These are phyloP conservation scores for Catharus fuscescens DNA, from an alignment of 2,113 vertebrate species.

Conservation along the genomic window DNA sequence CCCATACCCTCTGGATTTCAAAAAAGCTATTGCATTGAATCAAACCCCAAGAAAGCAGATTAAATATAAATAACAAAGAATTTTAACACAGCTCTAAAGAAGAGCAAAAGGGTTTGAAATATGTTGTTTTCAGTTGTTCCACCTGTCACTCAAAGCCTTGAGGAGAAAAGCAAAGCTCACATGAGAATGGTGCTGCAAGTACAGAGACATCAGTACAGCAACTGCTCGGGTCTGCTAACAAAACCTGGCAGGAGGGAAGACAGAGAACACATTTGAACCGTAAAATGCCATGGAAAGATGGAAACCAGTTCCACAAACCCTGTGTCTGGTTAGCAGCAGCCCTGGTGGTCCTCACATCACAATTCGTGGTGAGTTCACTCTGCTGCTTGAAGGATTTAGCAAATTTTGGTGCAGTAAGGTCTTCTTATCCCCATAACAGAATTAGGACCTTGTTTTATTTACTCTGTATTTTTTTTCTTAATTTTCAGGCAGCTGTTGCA, in stretches of 20 bases:
- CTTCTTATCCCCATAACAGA: background rate
- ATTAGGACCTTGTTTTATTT: background rate
- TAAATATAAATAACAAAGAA: conserved; percentile 38
- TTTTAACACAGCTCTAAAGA: background rate
- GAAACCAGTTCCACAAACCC: background rate
- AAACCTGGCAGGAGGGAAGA: background rate
- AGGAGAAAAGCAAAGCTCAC: background rate
- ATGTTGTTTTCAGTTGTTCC: background rate
- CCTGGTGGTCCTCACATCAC: background rate
- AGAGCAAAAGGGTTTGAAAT: background rate
- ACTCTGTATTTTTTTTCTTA: background rate
- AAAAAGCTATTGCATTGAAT: conserved; percentile 20
- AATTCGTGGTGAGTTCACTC: background rate
- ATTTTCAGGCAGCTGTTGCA: background rate
- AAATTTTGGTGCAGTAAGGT: background rate
- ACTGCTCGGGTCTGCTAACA: background rate
- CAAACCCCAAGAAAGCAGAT: conserved; percentile 1
- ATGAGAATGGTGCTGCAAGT: background rate
- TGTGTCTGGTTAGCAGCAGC: background rate
- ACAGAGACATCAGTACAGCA: background rate
- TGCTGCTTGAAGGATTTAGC: background rate
- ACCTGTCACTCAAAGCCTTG: background rate
- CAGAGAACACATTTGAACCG: background rate
- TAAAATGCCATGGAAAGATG: background rate
- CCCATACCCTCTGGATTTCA: background rate